Base-by-base conservation (phyloP, 2,888 invertebrate genomes). In the Pterobdella sp. region DNA sequence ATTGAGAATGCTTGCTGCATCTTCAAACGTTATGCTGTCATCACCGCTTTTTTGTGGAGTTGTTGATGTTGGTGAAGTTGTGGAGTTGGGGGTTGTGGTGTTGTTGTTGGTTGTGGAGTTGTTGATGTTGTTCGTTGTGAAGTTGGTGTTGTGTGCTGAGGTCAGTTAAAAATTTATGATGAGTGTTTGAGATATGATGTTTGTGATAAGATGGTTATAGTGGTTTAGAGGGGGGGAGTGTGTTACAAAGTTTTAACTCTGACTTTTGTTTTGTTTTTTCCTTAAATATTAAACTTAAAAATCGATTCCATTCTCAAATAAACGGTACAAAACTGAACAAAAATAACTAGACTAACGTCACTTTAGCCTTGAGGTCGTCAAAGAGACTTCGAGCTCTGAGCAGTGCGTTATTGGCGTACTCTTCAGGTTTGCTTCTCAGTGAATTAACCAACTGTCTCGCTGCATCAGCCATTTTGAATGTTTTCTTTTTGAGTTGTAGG, bases 11-110 rank as follows among this genome's bases (percentile, higher is more conserved):
- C 52, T 52, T 26, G 70, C 73, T 18, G 76, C 76, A 64, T 76
- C 75, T 10, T 68, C 76, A 36, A 76, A 76, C 42, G 75, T 65
- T 32, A 76, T 75, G 67, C 72, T 76, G 52, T 75, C 76, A 49
- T 73, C 73, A 14, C 69, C 73, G n/a, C 73, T 63, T 60, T 42
- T 29, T 35, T 37, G 26, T 4, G 7, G 10, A n/a, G 31, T 26
- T 70, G 52, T 37, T 69, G 34, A 49, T 52, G 49, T 36, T 69
- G 42, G 37, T 52, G 69, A 32, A 22, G 69, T 7, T 69, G 52
- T 37, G 49, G 69, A 69, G 31, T 63, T 63, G 7, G 7, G 7
- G 7, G 7, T 10, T 42, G 60, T 7, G n/a, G 60, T 56, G 60
- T 56, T 56, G 60, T 7, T 18, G 60, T 56, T 56, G 60, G 60